Percentiles rank a stretch among this genome's conserved stretches.
Conservation (phyloP, 2,113 vertebrate genomes). For the Pyrgilauda ruficollis region DNA sequence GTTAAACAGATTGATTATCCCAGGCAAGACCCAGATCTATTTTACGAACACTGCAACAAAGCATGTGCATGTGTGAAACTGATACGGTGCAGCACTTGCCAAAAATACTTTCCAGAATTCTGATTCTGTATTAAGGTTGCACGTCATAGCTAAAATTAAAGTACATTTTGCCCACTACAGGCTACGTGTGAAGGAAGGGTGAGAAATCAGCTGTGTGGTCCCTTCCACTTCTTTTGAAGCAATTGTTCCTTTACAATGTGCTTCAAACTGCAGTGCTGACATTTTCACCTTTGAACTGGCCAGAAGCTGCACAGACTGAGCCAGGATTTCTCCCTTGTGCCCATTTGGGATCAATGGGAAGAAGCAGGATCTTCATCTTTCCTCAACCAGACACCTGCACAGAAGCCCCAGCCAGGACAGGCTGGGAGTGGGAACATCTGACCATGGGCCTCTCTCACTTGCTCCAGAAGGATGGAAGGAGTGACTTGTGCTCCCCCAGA, state of each 20-base stretch:
- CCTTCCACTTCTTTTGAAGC: not conserved
- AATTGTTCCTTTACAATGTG: not conserved
- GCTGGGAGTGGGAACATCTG: rapidly evolving
- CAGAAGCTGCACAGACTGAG: rapidly evolving
- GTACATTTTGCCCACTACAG: not conserved
- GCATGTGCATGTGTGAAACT: not conserved
- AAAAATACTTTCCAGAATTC: not conserved
- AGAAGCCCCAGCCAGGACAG: not conserved
- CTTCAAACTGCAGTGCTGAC: not conserved
- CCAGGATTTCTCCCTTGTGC: rapidly evolving
- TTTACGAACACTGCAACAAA: not conserved
- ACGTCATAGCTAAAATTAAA: not conserved
- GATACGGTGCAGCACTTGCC: not conserved
- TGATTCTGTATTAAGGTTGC: not conserved
- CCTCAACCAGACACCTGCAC: not conserved
- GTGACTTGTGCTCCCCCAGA: not conserved
- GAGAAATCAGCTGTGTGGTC: not conserved
- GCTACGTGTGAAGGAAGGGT: not conserved
- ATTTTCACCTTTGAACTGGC: not conserved
- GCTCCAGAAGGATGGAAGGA: not conserved
- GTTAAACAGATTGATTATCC: not conserved
- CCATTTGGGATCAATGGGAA: not conserved
- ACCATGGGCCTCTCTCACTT: rapidly evolving
- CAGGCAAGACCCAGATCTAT: not conserved
- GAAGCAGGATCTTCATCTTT: not conserved